Evolutionary conservation across 1,140 invertebrate species (phyloP).

Genomic region (Sycobia sp.): DNA sequence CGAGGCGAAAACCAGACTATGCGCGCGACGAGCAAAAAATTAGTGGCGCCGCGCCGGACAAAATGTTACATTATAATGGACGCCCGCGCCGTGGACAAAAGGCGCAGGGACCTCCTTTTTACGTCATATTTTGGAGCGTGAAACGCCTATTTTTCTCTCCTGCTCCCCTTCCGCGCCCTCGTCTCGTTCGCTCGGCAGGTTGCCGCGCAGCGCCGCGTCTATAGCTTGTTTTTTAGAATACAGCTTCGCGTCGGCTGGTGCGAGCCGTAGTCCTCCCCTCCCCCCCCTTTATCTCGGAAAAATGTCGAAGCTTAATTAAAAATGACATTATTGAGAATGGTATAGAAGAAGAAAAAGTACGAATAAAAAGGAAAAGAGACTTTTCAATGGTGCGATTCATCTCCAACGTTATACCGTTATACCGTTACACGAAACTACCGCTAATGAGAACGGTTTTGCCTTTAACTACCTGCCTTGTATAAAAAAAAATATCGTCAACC

Average conservation of each 20-base stretch:
- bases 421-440: too few species aligned
- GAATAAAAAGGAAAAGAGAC: too few species aligned
- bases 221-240: conserved; percentile 26
- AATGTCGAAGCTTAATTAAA: conserved; percentile 32
- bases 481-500: too few species aligned
- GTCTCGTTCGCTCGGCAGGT: not conserved
- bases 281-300: conserved; percentile 2
- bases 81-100: conserved; percentile 15
- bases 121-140: conserved; percentile 27
- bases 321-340: conserved; percentile 16
- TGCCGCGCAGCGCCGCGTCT: too few species aligned
- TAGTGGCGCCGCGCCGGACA: conserved; percentile 21
- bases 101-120: conserved; percentile 13
- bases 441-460: too few species aligned
- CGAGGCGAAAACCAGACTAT: not conserved
- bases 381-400: too few species aligned
- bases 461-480: too few species aligned
- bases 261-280: not conserved
- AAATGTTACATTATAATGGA: conserved; percentile 35
- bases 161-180: not conserved
- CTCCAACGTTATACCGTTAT: too few species aligned
- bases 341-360: too few species aligned
- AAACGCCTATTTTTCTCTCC: conserved; percentile 21
- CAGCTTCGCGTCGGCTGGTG: too few species aligned
- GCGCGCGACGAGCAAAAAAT: conserved; percentile 28